These are phyloP conservation scores for Dipodomys stephensi DNA, from an alignment of 2,113 vertebrate species.

Conservation along the genomic window DNA sequence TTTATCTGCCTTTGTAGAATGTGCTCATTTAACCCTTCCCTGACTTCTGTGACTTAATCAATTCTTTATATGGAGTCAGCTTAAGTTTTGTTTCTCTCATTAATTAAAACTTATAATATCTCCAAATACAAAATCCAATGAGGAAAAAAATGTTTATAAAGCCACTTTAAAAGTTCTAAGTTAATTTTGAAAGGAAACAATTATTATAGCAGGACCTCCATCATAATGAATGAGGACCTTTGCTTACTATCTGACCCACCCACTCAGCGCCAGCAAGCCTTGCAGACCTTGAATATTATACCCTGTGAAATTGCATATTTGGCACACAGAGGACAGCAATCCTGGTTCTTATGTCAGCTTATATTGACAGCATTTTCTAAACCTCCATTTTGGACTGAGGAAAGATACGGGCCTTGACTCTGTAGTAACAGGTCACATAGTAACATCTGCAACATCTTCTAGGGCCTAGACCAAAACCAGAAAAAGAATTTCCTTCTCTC, in stretches of 20 bases:
- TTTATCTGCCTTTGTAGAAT: background rate
- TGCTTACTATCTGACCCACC: background rate
- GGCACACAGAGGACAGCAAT: background rate
- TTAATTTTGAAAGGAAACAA: background rate
- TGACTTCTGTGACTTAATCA: slow-evolving; percentile 22
- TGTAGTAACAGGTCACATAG: background rate
- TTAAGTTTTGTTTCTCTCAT: slow-evolving; percentile 1
- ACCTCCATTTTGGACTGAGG: background rate
- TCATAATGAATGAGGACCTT: background rate
- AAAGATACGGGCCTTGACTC: background rate
- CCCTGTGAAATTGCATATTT: background rate
- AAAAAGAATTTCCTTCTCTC: background rate
- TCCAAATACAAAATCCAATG: background rate
- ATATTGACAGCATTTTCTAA: background rate
- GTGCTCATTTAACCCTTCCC: background rate
- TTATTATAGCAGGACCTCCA: background rate
- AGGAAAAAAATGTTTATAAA: background rate
- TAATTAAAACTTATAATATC: background rate
- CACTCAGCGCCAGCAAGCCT: background rate
- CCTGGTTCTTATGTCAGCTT: background rate
- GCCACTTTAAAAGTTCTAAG: background rate
- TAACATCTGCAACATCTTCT: background rate
- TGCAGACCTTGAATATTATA: accelerated
- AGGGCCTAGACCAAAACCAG: background rate
- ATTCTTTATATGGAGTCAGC: background rate